Evolutionary conservation across 2,888 invertebrate species (phyloP).

Genomic region (Tethea ocularis): DNA sequence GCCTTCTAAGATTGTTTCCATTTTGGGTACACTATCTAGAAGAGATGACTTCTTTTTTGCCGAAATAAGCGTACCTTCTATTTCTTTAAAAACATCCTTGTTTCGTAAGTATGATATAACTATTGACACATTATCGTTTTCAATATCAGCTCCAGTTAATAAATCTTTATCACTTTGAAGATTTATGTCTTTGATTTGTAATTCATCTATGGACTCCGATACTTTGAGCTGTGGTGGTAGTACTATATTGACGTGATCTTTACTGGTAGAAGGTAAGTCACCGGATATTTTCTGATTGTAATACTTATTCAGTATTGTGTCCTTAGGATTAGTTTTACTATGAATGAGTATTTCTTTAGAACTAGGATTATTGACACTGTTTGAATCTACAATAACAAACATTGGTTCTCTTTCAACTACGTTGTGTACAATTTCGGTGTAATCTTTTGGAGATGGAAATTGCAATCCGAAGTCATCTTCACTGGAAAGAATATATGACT

Average conservation of each 20-base stretch:
- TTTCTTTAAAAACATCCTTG: slow-evolving; percentile 40
- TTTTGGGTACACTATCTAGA: slow-evolving; percentile 56
- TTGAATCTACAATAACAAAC: slow-evolving; percentile 55
- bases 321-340: slow-evolving; percentile 30
- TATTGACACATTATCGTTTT: slow-evolving; percentile 51
- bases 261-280: slow-evolving; percentile 53
- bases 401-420: slow-evolving; percentile 45
- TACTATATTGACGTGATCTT: slow-evolving; percentile 30
- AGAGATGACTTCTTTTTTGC: slow-evolving; percentile 55
- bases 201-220: slow-evolving; percentile 48
- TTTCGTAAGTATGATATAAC: slow-evolving; percentile 57
- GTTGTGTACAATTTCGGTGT: slow-evolving; percentile 21
- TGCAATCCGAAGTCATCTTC: slow-evolving; percentile 49
- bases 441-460: slow-evolving; percentile 36
- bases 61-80: slow-evolving; percentile 40
- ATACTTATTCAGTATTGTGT: slow-evolving; percentile 33
- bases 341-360: slow-evolving; percentile 48
- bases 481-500: slow-evolving; percentile 58
- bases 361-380: slow-evolving; percentile 46
- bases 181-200: slow-evolving; percentile 55
- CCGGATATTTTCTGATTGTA: slow-evolving; percentile 35
- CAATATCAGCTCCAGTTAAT: slow-evolving; percentile 30
- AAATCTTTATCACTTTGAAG: slow-evolving; percentile 57
- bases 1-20: slow-evolving; percentile 63
- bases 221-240: slow-evolving; percentile 26